These are phyloP conservation scores for Endomychus coccineus DNA, from an alignment of 2,888 invertebrate genomes.

Conservation along the genomic window DNA sequence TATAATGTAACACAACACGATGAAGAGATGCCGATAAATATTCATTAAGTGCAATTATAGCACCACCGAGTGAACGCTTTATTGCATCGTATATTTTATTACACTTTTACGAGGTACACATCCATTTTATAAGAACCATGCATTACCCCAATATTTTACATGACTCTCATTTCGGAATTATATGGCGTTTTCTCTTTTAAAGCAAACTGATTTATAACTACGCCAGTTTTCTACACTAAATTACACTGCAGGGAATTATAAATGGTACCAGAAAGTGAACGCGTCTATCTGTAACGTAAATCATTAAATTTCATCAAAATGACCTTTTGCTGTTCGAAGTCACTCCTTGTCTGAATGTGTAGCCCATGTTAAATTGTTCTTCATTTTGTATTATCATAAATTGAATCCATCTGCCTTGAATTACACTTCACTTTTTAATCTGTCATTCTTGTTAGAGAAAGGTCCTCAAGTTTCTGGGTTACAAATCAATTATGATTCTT, in stretches of 20 bases:
- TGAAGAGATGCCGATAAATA: slow-evolving; percentile 43
- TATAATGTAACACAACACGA: slow-evolving; percentile 38
- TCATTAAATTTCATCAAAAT: background rate
- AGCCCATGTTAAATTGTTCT: no score
- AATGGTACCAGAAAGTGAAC: no score
- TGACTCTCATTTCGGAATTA: slow-evolving; percentile 13
- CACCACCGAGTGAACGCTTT: slow-evolving; percentile 44
- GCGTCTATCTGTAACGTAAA: slow-evolving; percentile 14
- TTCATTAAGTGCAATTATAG: slow-evolving; percentile 47
- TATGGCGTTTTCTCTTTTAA: slow-evolving; percentile 3
- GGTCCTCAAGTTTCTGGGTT: no score
- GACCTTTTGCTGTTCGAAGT: background rate
- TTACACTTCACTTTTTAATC: no score
- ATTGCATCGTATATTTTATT: slow-evolving; percentile 45
- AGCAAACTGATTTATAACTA: slow-evolving; percentile 8
- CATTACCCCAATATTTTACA: slow-evolving; percentile 32
- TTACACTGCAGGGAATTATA: no score
- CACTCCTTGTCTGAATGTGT: no score
- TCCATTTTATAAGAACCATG: slow-evolving; percentile 32
- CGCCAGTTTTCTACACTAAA: no score
- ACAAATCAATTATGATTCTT: no score
- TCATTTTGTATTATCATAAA: no score
- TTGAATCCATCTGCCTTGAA: no score
- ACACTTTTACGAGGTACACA: slow-evolving; percentile 41
- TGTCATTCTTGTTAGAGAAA: no score